These are phyloP conservation scores for Esperia sulphurella DNA, from an alignment of 2,888 invertebrate species.

Conservation along the genomic window DNA sequence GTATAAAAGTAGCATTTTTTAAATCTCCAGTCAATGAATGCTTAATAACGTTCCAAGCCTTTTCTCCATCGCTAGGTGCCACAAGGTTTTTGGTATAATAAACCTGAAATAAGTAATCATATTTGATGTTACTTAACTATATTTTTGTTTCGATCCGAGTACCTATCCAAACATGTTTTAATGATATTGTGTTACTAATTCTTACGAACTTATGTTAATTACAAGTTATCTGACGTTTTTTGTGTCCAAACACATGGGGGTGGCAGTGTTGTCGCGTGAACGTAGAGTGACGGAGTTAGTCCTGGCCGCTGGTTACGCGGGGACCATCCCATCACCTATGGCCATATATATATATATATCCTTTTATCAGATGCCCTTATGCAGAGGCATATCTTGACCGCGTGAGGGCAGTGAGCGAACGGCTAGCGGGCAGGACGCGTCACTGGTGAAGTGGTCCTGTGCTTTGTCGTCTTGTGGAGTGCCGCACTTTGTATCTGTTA, in stretches of 20 bases:
- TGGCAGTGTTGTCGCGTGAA: slow-evolving; percentile 12
- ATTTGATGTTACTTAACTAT: neutral
- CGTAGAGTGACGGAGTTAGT: neutral
- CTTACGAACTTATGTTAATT: slow-evolving; percentile 46
- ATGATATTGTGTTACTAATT: slow-evolving; percentile 62
- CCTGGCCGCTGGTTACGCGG: too few species aligned
- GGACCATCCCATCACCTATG: too few species aligned
- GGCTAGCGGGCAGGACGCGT: too few species aligned
- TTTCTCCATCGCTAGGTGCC: slow-evolving; percentile 6
- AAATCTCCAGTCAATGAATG: slow-evolving; percentile 4
- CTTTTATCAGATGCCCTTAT: too few species aligned
- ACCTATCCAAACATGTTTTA: slow-evolving; percentile 45
- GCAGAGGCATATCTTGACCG: too few species aligned
- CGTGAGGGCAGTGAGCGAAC: too few species aligned
- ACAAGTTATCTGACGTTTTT: slow-evolving; percentile 34
- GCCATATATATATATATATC: too few species aligned
- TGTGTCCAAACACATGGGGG: slow-evolving; percentile 22
- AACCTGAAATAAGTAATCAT: neutral
- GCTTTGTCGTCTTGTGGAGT: slow-evolving; percentile 33
- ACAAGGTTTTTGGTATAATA: slow-evolving; percentile 7
- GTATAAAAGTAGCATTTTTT: slow-evolving; percentile 48
- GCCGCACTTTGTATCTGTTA: slow-evolving; percentile 16
- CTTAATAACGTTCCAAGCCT: neutral
- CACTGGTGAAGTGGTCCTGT: neutral
- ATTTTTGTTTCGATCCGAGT: slow-evolving; percentile 3